A percentile compares a stretch with the other conserved stretches of the same genome.
phyloP scores from a whole-genome alignment of 2,797 vertebrate genomes.

The Xiphorhynchus erythropygius region DNA sequence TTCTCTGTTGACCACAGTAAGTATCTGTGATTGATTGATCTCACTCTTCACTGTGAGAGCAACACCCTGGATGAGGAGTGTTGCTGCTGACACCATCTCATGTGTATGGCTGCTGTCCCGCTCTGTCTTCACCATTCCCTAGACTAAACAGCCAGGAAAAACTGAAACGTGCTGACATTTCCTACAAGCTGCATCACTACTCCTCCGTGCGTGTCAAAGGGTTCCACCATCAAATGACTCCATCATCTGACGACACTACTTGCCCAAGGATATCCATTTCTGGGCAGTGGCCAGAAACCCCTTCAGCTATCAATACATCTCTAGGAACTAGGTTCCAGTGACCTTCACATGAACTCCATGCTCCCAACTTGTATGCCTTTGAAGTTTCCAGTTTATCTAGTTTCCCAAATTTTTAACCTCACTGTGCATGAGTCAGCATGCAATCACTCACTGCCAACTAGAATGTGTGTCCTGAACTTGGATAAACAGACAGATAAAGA shows the following conservation, averaged over 20 bases:
- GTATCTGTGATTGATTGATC: slow-evolving; percentile 3
- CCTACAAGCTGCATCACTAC: slow-evolving; percentile 39
- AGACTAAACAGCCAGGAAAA: slow-evolving; percentile 61
- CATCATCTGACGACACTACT: slow-evolving; percentile 42
- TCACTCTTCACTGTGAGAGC: neutral
- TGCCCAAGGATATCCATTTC: slow-evolving; percentile 48
- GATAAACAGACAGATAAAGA: slow-evolving; percentile 40
- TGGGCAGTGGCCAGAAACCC: slow-evolving; percentile 45
- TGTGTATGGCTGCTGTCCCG: neutral
- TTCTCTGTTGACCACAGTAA: neutral
- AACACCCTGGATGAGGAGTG: neutral
- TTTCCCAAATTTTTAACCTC: slow-evolving; percentile 29
- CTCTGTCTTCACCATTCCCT: slow-evolving; percentile 43
- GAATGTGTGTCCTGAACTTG: neutral
- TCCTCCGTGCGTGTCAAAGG: neutral
- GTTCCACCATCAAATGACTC: slow-evolving; percentile 54
- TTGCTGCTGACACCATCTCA: slow-evolving; percentile 13
- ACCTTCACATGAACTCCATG: slow-evolving; percentile 57
- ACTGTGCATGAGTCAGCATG: neutral
- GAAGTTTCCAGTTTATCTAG: slow-evolving; percentile 54
- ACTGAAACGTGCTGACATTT: slow-evolving; percentile 62
- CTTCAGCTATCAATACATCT: slow-evolving; percentile 51
- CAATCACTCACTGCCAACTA: slow-evolving; percentile 15
- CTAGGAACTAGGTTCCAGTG: slow-evolving; percentile 48
- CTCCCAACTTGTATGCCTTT: slow-evolving; percentile 18